These are phyloP conservation scores for Chesias legatella DNA, from an alignment of 2,888 invertebrate species.

Conservation along the genomic window DNA sequence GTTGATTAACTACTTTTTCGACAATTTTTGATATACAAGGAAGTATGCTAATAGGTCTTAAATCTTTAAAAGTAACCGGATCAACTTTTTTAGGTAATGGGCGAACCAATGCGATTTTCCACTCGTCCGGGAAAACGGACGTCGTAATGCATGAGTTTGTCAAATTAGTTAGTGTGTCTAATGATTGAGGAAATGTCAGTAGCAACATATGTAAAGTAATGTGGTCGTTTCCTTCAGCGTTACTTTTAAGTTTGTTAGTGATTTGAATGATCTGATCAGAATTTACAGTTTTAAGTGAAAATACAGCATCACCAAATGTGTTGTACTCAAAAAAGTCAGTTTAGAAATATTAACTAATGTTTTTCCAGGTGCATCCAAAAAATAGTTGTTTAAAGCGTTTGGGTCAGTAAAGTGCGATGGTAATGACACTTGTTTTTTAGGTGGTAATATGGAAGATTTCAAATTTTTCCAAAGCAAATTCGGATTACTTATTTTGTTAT, in stretches of 20 bases:
- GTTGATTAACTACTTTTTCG: neutral
- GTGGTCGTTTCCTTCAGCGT: neutral
- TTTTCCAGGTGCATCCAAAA: too few relatives aligned
- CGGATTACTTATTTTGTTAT: conserved; percentile 1
- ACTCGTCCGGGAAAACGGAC: neutral
- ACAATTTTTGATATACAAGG: neutral
- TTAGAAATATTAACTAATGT: too few relatives aligned
- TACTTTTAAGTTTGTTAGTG: neutral
- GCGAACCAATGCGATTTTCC: conserved; percentile 1
- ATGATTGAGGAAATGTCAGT: neutral
- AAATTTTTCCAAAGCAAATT: too few relatives aligned
- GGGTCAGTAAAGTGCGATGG: too few relatives aligned
- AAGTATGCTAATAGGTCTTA: neutral
- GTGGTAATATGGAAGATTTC: too few relatives aligned
- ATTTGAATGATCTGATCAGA: neutral
- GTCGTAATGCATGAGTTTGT: neutral
- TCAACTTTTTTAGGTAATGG: neutral
- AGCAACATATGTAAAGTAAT: neutral
- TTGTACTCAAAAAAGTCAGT: too few relatives aligned
- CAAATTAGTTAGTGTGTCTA: neutral
- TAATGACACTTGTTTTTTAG: too few relatives aligned
- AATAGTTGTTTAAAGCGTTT: too few relatives aligned
- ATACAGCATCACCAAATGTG: neutral
- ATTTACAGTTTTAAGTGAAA: neutral
- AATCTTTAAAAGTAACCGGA: too few relatives aligned